phyloP scores from a whole-genome alignment of 2,113 vertebrate species.

The Aspidoscelis tigris region DNA sequence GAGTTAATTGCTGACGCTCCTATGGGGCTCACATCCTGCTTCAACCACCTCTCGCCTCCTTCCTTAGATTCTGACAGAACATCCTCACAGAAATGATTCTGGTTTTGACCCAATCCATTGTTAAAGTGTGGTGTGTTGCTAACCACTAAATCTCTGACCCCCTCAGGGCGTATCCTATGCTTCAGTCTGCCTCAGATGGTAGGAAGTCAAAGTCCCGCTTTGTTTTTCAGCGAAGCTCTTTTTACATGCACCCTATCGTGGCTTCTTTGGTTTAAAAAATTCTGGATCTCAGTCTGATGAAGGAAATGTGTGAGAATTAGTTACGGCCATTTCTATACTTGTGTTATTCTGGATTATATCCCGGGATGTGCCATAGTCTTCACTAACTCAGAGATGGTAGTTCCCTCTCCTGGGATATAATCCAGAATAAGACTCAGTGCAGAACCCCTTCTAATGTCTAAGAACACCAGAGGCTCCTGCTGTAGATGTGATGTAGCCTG shows the following conservation, averaged over 20 bases:
- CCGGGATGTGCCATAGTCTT: no score
- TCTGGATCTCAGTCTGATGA: background rate
- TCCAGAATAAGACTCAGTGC: no score
- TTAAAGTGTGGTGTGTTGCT: constrained; percentile 75
- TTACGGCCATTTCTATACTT: no score
- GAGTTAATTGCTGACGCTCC: constrained; percentile 86
- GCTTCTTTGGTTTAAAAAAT: constrained; percentile 31
- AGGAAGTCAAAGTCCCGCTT: constrained; percentile 50
- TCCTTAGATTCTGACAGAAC: constrained; percentile 62
- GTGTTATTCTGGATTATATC: no score
- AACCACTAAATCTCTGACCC: constrained; percentile 73
- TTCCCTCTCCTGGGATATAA: no score
- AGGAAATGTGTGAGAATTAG: no score
- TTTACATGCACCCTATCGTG: constrained; percentile 38
- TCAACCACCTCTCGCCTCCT: background rate
- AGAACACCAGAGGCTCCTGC: no score
- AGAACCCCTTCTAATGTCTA: no score
- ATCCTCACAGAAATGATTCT: constrained; percentile 66
- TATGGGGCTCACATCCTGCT: constrained; percentile 64
- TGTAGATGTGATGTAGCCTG: no score
- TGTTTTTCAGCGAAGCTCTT: constrained; percentile 44
- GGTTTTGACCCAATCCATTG: constrained; percentile 77
- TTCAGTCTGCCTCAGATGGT: constrained; percentile 60
- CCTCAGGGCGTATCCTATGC: constrained; percentile 65
- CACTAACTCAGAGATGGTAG: no score